Conservation (phyloP, 2,888 invertebrate genomes). For the Encarsia formosa region DNA sequence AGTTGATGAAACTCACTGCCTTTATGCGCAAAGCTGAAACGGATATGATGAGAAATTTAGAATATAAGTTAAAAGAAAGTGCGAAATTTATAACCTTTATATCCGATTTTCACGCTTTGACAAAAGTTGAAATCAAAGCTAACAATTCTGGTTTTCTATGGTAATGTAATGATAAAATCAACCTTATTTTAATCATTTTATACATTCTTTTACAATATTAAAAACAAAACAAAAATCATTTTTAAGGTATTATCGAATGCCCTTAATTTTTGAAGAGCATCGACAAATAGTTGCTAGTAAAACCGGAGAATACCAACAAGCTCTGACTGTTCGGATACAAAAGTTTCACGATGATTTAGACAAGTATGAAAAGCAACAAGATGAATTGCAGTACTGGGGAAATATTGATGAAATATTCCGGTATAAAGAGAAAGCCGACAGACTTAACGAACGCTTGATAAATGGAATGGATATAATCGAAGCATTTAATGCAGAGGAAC, state of each 20-base stretch:
- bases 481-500: conserved; percentile 87
- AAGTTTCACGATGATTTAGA: conserved; percentile 81
- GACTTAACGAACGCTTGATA: conserved; percentile 66
- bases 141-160: conserved; percentile 86
- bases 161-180: too few species aligned
- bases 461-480: conserved; percentile 77
- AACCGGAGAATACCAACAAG: conserved; percentile 79
- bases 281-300: conserved; percentile 75
- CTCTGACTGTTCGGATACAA: conserved; percentile 71
- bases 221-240: neutral
- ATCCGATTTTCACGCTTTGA: conserved; percentile 75
- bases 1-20: conserved; percentile 76
- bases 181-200: neutral
- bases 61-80: conserved; percentile 66
- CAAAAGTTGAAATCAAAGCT: conserved; percentile 81
- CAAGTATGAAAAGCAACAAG: conserved; percentile 72
- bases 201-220: conserved; percentile 1
- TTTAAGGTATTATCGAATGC: conserved; percentile 66
- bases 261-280: conserved; percentile 78
- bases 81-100: conserved; percentile 77
- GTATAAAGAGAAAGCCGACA: conserved; percentile 77
- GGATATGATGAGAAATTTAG: conserved; percentile 67
- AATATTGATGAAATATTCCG: conserved; percentile 77
- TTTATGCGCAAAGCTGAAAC: conserved; percentile 75
- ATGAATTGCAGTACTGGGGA: conserved; percentile 84